These are phyloP conservation scores for Cheilosia vernalis DNA, from an alignment of 2,888 invertebrate species.

Conservation along the genomic window DNA sequence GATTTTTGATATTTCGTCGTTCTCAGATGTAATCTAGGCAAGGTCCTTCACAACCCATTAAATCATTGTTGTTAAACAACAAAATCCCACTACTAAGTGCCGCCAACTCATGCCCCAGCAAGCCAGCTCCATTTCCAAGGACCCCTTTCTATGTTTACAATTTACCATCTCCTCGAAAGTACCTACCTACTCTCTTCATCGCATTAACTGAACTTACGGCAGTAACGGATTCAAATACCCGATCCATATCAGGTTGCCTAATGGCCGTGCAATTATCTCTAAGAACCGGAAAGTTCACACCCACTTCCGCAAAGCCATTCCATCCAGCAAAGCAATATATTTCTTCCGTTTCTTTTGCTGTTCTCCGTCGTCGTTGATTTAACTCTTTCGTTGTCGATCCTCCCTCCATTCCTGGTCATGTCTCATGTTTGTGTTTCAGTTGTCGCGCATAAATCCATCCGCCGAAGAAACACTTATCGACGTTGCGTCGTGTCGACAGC, in stretches of 20 bases:
- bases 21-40: too few species aligned
- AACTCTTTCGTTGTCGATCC: background rate
- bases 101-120: too few species aligned
- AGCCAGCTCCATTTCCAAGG: too few species aligned
- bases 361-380: background rate
- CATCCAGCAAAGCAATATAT: conserved; percentile 25
- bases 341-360: conserved; percentile 17
- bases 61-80: too few species aligned
- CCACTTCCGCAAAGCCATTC: conserved; percentile 36
- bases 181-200: background rate
- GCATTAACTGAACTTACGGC: background rate
- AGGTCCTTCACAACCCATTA: too few species aligned
- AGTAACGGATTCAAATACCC: background rate
- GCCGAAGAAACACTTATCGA: conserved; percentile 40
- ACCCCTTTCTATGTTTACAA: background rate
- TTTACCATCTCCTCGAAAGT: background rate
- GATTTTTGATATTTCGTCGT: too few species aligned
- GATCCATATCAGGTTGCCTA: conserved; percentile 34
- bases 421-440: conserved; percentile 46
- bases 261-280: conserved; percentile 51
- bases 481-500: background rate
- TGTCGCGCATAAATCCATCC: conserved; percentile 43
- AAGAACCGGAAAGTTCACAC: conserved; percentile 34
- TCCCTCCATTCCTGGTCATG: conserved; percentile 10
- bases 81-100: too few species aligned